Evolutionary conservation across 2,797 vertebrate species (phyloP).

Genomic region (Sarcoramphus papa): DNA sequence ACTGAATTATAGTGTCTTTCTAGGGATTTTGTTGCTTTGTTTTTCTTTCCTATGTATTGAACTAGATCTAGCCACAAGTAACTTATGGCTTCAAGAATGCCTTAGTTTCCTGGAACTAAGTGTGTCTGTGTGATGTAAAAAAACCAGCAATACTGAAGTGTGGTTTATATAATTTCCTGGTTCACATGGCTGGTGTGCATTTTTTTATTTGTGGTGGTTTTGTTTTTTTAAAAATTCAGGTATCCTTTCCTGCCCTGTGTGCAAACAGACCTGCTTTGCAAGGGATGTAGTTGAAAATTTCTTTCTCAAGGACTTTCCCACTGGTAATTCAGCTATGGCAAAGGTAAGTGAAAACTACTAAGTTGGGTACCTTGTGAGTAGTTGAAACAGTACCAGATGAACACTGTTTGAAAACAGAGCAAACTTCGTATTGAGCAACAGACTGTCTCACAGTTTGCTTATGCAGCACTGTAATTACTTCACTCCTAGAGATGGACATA

Average conservation of each 20-base stretch:
- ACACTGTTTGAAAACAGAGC: background rate
- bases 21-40: background rate
- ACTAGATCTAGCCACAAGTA: background rate
- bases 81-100: background rate
- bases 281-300: slow-evolving; percentile 74
- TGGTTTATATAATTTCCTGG: slow-evolving; percentile 11
- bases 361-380: background rate
- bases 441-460: background rate
- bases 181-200: background rate
- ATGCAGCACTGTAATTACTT: background rate
- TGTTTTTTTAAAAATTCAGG: slow-evolving; percentile 18
- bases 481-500: background rate
- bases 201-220: background rate
- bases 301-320: slow-evolving; percentile 49
- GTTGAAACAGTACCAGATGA: background rate
- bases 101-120: background rate
- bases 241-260: slow-evolving; percentile 64
- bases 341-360: slow-evolving; percentile 69
- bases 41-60: background rate
- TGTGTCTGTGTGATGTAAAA: background rate
- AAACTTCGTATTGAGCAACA: background rate
- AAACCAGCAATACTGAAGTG: background rate
- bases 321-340: slow-evolving; percentile 68
- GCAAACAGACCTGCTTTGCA: slow-evolving; percentile 61
- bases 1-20: background rate